Percentiles rank a stretch among this genome's conserved stretches.
Conservation (phyloP, 2,113 vertebrate genomes). For the Microcebus tavaratra region DNA sequence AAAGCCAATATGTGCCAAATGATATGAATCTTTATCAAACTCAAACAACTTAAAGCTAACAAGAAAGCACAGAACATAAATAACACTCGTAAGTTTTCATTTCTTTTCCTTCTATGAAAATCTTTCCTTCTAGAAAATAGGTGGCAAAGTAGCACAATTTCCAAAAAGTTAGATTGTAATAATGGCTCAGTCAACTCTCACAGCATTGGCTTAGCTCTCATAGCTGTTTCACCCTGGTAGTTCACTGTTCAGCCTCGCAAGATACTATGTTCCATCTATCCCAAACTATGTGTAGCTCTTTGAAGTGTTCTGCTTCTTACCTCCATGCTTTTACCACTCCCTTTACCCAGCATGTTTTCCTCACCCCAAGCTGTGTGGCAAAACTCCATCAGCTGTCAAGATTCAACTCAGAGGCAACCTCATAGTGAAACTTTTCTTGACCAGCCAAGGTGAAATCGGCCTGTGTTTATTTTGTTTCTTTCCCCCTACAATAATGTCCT, state of each 20-base stretch:
- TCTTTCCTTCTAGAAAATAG: background rate
- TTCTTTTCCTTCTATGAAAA: background rate
- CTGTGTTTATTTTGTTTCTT: background rate
- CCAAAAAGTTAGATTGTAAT: background rate
- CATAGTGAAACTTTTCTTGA: slow-evolving; percentile 35
- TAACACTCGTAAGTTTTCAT: slow-evolving; percentile 3
- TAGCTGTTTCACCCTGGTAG: background rate
- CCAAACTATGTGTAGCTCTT: background rate
- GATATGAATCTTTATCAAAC: background rate
- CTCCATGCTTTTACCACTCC: background rate
- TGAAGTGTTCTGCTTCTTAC: background rate
- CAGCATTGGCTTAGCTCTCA: background rate
- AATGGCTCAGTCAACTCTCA: background rate
- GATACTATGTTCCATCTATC: background rate
- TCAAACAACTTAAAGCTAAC: slow-evolving; percentile 13
- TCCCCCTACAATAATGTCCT: background rate
- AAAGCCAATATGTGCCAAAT: background rate
- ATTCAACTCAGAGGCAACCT: background rate
- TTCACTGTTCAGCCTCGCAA: background rate
- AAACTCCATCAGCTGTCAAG: slow-evolving; percentile 20
- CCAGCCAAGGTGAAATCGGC: background rate
- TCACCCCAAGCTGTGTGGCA: background rate
- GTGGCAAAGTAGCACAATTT: slow-evolving; percentile 31
- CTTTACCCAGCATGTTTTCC: background rate
- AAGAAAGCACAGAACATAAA: slow-evolving; percentile 28